Evolutionary conservation across 2,797 vertebrate species (phyloP).

Genomic region (Sternarchorhynchus goeldii): DNA sequence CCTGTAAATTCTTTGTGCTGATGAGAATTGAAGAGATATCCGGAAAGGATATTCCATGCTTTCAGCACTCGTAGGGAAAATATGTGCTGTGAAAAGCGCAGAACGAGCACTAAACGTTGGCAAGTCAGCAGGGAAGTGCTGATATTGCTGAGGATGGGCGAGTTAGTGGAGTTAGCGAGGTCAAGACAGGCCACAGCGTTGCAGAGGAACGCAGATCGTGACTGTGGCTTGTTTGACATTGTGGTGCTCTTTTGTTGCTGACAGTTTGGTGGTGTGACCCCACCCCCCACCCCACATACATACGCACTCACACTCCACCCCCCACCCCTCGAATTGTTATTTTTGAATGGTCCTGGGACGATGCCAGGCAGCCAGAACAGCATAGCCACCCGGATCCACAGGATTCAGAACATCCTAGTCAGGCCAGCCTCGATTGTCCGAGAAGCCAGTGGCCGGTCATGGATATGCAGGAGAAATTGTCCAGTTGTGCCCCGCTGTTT

Average conservation of each 20-base stretch:
- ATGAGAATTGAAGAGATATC: neutral
- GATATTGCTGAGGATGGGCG: too few relatives aligned
- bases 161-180: too few relatives aligned
- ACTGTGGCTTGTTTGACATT: too few relatives aligned
- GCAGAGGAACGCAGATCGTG: too few relatives aligned
- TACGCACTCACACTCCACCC: too few relatives aligned
- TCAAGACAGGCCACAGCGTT: too few relatives aligned
- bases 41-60: neutral
- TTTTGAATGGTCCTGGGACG: conserved; percentile 68
- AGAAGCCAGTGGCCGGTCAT: conserved; percentile 51
- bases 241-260: too few relatives aligned
- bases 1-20: neutral
- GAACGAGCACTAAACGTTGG: neutral
- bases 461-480: conserved; percentile 33
- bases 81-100: neutral
- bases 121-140: too few relatives aligned
- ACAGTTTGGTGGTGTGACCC: too few relatives aligned
- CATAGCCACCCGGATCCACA: conserved; percentile 57
- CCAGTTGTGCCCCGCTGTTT: conserved; percentile 51
- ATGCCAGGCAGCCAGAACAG: conserved; percentile 63
- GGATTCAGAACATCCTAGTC: conserved; percentile 30
- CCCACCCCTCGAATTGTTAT: conserved; percentile 17
- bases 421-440: conserved; percentile 39
- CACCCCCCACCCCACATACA: neutral
- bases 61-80: neutral